phyloP scores from a whole-genome alignment of 35 echinoderm and acorn worm species.

The Apostichopus parvimensis region DNA sequence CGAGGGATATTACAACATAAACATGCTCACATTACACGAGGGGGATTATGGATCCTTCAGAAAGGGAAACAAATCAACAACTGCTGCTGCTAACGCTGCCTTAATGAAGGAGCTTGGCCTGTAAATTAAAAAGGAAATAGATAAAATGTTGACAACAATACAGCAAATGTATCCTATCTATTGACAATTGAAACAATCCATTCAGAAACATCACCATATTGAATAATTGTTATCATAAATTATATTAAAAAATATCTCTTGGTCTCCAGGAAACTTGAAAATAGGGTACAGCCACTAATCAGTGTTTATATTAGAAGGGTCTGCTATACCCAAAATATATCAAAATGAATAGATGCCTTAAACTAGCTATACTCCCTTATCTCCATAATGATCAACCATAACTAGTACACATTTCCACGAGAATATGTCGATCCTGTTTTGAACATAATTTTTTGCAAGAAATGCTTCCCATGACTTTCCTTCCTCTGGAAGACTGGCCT shows the following conservation, averaged over 20 bases:
- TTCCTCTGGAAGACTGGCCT: neutral
- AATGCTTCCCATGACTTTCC: conserved; percentile 7
- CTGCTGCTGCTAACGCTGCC: neutral
- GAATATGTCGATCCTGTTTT: conserved; percentile 27
- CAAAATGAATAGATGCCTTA: neutral
- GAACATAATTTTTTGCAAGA: neutral
- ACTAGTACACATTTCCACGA: neutral
- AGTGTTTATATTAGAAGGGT: neutral
- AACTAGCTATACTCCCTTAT: neutral
- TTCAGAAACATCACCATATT: neutral
- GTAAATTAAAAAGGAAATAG: neutral
- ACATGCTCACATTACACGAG: neutral
- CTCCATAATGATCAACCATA: conserved; percentile 22
- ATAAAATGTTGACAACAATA: neutral
- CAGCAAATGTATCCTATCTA: neutral
- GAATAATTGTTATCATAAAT: neutral
- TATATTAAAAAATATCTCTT: no score
- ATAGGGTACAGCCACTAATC: neutral
- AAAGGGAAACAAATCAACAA: neutral
- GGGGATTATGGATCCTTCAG: conserved; percentile 5
- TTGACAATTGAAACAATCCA: no score
- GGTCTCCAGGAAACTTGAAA: neutral
- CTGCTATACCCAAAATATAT: neutral
- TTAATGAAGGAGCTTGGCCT: neutral
- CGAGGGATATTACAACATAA: neutral